These are phyloP conservation scores for Vesta saturnalis DNA, from an alignment of 2,888 invertebrate genomes.

Conservation along the genomic window DNA sequence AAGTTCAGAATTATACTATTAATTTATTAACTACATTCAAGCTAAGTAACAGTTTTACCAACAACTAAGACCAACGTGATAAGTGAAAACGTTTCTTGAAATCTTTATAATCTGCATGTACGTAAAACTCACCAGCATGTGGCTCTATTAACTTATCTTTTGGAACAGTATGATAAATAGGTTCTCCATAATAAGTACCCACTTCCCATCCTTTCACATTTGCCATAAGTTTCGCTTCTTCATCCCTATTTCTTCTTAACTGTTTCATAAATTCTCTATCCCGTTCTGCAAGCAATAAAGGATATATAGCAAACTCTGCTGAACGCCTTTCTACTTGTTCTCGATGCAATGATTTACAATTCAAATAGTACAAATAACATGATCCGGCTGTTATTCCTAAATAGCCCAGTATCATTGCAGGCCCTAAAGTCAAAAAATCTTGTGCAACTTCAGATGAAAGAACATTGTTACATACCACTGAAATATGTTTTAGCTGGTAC, in stretches of 20 bases:
- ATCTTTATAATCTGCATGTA: slow-evolving; percentile 68
- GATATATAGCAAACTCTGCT: slow-evolving; percentile 78
- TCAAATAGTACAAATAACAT: slow-evolving; percentile 68
- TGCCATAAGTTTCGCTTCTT: slow-evolving; percentile 88
- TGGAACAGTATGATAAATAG: slow-evolving; percentile 77
- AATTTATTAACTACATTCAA: slow-evolving; percentile 2
- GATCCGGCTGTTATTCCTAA: slow-evolving; percentile 67
- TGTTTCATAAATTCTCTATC: slow-evolving; percentile 87
- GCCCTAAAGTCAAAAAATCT: no score
- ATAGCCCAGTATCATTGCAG: slow-evolving; percentile 71
- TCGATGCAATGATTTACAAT: slow-evolving; percentile 64
- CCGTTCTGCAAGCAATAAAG: slow-evolving; percentile 83
- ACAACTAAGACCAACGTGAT: slow-evolving; percentile 65
- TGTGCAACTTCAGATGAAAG: slow-evolving; percentile 37
- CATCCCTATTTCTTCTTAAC: slow-evolving; percentile 80
- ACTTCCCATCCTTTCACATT: slow-evolving; percentile 92
- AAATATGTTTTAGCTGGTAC: slow-evolving; percentile 78
- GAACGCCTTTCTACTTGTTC: slow-evolving; percentile 80
- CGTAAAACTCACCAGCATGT: slow-evolving; percentile 75
- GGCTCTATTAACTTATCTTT: slow-evolving; percentile 73
- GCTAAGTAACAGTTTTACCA: not conserved
- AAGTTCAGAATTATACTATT: no score
- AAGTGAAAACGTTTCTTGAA: slow-evolving; percentile 66
- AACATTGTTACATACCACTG: slow-evolving; percentile 64
- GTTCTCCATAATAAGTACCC: slow-evolving; percentile 89